Percentiles rank a stretch among this genome's conserved stretches.
These are phyloP conservation scores for Oryctes rhinoceros DNA, from an alignment of 1,140 invertebrate species.

Conservation along the genomic window DNA sequence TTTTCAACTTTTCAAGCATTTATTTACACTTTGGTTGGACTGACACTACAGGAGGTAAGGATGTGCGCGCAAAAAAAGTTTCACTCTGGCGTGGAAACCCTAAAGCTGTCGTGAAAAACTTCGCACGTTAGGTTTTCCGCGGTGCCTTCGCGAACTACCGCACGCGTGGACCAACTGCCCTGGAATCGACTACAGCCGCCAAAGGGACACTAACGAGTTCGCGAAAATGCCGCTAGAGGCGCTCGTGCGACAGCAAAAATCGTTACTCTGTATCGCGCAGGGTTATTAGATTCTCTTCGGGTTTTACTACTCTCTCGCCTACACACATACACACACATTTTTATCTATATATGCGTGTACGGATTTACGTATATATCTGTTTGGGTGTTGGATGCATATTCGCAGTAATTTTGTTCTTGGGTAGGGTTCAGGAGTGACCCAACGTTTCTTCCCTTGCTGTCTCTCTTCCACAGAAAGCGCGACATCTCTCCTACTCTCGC, in stretches of 20 bases:
- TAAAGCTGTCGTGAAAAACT: slow-evolving; percentile 22
- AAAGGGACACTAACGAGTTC: slow-evolving; percentile 35
- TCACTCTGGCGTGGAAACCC: not conserved
- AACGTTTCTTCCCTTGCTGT: not conserved
- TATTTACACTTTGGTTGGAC: not conserved
- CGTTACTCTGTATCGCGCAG: slow-evolving; percentile 36
- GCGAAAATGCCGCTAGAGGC: slow-evolving; percentile 27
- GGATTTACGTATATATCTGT: not conserved
- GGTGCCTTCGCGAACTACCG: slow-evolving; percentile 22
- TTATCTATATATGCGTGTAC: slow-evolving; percentile 10
- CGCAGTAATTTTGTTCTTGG: slow-evolving; percentile 32
- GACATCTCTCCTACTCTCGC: not conserved
- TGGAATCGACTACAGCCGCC: slow-evolving; percentile 34
- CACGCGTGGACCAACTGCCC: slow-evolving; percentile 34
- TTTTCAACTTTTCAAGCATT: not conserved
- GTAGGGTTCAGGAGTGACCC: slow-evolving; percentile 26
- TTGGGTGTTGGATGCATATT: slow-evolving; percentile 34
- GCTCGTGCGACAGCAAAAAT: slow-evolving; percentile 26
- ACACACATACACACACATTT: slow-evolving; percentile 23
- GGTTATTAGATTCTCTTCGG: slow-evolving; percentile 32
- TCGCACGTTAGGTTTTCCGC: slow-evolving; percentile 13
- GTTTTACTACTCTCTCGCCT: slow-evolving; percentile 30
- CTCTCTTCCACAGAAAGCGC: not conserved
- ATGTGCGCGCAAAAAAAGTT: slow-evolving; percentile 21
- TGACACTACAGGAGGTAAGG: not conserved